A percentile compares a stretch with the other conserved stretches of the same genome.
Evolutionary conservation across 2,113 vertebrate species (phyloP).

Genomic region (Cheilinus undulatus): DNA sequence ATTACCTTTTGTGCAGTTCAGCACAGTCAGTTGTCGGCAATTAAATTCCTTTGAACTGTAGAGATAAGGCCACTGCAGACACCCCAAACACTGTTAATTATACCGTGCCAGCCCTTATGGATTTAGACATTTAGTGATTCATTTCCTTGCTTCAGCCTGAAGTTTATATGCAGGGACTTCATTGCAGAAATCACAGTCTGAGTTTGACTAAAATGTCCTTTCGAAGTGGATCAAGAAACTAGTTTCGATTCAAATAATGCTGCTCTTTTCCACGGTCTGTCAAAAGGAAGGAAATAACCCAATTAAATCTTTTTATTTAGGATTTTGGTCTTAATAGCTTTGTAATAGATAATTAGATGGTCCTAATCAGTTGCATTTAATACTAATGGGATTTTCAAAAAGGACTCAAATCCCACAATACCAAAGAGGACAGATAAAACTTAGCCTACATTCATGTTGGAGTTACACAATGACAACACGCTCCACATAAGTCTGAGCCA

Average conservation of each 20-base stretch:
- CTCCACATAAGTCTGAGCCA: slow-evolving; percentile 21
- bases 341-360: slow-evolving; percentile 68
- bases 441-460: slow-evolving; percentile 52
- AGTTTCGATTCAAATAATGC: not conserved
- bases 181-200: not conserved
- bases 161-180: not conserved
- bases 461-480: slow-evolving; percentile 29
- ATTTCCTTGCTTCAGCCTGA: not conserved
- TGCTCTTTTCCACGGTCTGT: slow-evolving; percentile 24
- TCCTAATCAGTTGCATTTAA: slow-evolving; percentile 63
- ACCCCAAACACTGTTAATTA: not conserved
- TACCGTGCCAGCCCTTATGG: slow-evolving; percentile 13
- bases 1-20: slow-evolving; percentile 56
- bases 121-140: slow-evolving; percentile 13
- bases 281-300: slow-evolving; percentile 40
- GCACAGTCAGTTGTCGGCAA: slow-evolving; percentile 40
- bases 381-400: slow-evolving; percentile 57
- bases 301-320: slow-evolving; percentile 38
- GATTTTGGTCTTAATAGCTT: slow-evolving; percentile 61
- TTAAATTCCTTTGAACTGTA: slow-evolving; percentile 38
- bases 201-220: not conserved
- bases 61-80: slow-evolving; percentile 20
- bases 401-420: slow-evolving; percentile 57
- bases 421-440: slow-evolving; percentile 46
- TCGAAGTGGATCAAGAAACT: not conserved